These are phyloP conservation scores for Fringilla coelebs DNA, from an alignment of 2,797 vertebrate species.

Conservation along the genomic window DNA sequence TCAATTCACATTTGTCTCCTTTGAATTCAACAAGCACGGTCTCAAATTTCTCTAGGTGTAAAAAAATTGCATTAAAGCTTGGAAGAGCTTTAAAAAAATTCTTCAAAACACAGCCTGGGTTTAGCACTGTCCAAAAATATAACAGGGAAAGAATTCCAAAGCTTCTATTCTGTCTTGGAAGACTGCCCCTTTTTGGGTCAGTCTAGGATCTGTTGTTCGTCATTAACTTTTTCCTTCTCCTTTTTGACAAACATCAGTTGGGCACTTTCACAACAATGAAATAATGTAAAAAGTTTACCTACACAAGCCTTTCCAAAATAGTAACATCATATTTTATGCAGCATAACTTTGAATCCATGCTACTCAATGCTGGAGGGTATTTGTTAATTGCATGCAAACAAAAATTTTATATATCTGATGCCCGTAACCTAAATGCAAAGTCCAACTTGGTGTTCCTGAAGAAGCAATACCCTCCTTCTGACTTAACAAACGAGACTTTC, in stretches of 20 bases:
- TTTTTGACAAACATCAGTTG: not conserved
- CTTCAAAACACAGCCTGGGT: not conserved
- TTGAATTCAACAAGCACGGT: not conserved
- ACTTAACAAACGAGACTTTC: not conserved
- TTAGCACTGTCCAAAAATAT: not conserved
- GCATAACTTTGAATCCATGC: not conserved
- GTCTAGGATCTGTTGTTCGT: not conserved
- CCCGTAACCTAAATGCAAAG: not conserved
- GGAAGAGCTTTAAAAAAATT: not conserved
- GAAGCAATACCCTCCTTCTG: not conserved
- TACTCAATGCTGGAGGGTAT: not conserved
- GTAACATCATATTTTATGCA: not conserved
- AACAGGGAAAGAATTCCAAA: conserved; percentile 6
- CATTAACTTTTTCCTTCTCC: not conserved
- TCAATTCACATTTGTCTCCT: not conserved
- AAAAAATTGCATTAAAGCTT: not conserved
- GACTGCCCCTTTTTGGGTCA: not conserved
- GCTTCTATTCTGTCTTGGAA: conserved; percentile 2
- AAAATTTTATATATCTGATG: not conserved
- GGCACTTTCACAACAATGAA: not conserved
- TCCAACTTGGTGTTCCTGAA: not conserved
- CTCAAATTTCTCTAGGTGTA: not conserved
- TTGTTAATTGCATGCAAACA: not conserved
- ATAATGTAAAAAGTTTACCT: not conserved
- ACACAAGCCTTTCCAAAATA: not conserved